Evolutionary conservation across 2,113 vertebrate species (phyloP).

Genomic region (Chamaetylas fuelleborni): DNA sequence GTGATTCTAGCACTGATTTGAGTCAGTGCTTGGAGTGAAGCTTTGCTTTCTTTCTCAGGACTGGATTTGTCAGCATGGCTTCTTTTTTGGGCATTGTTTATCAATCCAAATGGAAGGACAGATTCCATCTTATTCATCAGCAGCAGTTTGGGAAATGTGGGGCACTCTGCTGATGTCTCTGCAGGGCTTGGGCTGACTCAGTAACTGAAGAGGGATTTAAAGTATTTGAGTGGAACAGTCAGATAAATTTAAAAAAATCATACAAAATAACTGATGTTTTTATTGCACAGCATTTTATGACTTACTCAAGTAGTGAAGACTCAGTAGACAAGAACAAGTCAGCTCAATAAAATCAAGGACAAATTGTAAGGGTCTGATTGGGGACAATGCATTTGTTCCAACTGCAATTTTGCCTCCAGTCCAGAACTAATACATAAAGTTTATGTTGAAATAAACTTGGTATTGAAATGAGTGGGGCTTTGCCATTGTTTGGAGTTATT

Average conservation of each 20-base stretch:
- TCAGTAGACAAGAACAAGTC: not conserved
- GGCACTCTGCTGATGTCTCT: not conserved
- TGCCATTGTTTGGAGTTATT: not conserved
- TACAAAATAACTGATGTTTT: not conserved
- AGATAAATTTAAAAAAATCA: not conserved
- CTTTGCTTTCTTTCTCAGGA: not conserved
- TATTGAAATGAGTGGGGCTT: not conserved
- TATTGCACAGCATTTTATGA: not conserved
- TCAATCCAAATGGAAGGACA: not conserved
- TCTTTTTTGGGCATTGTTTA: not conserved
- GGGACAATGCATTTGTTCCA: not conserved
- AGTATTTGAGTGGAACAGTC: not conserved
- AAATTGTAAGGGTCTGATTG: not conserved
- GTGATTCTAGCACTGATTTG: not conserved
- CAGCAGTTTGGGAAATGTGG: not conserved
- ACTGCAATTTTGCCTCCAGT: not conserved
- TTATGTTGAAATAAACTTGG: constrained; percentile 9
- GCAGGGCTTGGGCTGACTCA: not conserved
- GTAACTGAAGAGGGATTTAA: not conserved
- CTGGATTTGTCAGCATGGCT: not conserved
- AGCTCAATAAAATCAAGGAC: not conserved
- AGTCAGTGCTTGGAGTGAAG: not conserved
- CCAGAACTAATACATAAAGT: not conserved
- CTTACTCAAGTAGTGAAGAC: not conserved
- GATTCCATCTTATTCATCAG: not conserved